Percentiles rank a stretch among this genome's conserved stretches.
Evolutionary conservation across 2,888 invertebrate genomes (phyloP).

Genomic region (Ochropleura plecta): DNA sequence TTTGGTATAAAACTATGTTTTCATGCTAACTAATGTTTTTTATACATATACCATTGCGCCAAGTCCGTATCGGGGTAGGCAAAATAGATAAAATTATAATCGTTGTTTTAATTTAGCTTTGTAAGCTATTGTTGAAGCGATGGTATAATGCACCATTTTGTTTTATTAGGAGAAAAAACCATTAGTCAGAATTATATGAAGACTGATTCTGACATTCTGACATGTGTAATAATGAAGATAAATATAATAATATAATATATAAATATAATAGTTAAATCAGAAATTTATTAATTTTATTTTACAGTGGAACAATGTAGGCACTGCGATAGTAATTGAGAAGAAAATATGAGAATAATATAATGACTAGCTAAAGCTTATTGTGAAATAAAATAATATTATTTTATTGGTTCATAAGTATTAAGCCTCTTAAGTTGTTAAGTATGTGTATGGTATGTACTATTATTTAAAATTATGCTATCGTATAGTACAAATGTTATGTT

Average conservation of each 20-base stretch:
- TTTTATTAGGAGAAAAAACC: too few relatives aligned
- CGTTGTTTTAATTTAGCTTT: slow-evolving; percentile 49
- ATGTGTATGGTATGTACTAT: slow-evolving; percentile 5
- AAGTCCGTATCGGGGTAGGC: slow-evolving; percentile 29
- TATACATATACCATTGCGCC: background rate
- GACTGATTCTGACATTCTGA: background rate
- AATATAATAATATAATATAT: too few relatives aligned
- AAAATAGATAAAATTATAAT: slow-evolving; percentile 41
- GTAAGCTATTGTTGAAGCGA: slow-evolving; percentile 30
- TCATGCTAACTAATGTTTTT: slow-evolving; percentile 44
- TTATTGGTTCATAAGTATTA: slow-evolving; percentile 5
- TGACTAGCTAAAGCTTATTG: background rate
- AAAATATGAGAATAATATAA: background rate
- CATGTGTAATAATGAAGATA: background rate
- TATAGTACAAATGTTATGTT: slow-evolving; percentile 40
- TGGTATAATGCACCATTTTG: slow-evolving; percentile 4
- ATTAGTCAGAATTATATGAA: background rate
- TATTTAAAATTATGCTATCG: slow-evolving; percentile 35
- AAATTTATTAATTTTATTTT: background rate
- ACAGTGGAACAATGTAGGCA: background rate
- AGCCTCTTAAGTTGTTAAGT: slow-evolving; percentile 30
- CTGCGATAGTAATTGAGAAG: background rate
- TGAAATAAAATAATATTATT: background rate
- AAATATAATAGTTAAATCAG: background rate
- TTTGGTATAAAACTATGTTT: slow-evolving; percentile 66